These are phyloP conservation scores for Cygnus olor DNA, from an alignment of 2,797 vertebrate species.

Conservation along the genomic window DNA sequence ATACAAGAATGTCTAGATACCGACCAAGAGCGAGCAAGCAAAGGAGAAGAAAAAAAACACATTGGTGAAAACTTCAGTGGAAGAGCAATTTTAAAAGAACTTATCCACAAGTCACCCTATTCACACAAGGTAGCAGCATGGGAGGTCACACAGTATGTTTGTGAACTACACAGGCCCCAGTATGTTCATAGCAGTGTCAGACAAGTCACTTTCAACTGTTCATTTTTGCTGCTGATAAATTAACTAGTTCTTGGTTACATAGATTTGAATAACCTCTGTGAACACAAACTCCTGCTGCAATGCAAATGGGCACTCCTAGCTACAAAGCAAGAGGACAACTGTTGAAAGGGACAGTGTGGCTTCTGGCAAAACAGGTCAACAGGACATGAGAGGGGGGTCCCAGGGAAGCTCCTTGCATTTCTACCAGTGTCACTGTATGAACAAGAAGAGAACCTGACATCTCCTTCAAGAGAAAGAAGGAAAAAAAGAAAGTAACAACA, in stretches of 20 bases:
- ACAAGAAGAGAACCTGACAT: fast-evolving
- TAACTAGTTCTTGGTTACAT: background rate
- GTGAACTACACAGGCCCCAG: fast-evolving
- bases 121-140: fast-evolving
- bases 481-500: background rate
- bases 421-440: fast-evolving
- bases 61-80: fast-evolving
- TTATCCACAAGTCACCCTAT: background rate
- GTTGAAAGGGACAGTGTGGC: background rate
- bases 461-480: too few relatives aligned
- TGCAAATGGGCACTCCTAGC: background rate
- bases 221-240: background rate
- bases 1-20: background rate
- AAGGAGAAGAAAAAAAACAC: fast-evolving
- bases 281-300: background rate
- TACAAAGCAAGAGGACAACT: background rate
- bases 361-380: background rate
- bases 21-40: fast-evolving
- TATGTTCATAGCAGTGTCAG: background rate
- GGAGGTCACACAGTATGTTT: background rate
- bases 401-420: fast-evolving
- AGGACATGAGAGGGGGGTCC: background rate
- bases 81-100: background rate
- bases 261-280: background rate
- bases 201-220: background rate